Evolutionary conservation across 2,113 vertebrate species (phyloP).

Genomic region (Cyprichromis sp.): DNA sequence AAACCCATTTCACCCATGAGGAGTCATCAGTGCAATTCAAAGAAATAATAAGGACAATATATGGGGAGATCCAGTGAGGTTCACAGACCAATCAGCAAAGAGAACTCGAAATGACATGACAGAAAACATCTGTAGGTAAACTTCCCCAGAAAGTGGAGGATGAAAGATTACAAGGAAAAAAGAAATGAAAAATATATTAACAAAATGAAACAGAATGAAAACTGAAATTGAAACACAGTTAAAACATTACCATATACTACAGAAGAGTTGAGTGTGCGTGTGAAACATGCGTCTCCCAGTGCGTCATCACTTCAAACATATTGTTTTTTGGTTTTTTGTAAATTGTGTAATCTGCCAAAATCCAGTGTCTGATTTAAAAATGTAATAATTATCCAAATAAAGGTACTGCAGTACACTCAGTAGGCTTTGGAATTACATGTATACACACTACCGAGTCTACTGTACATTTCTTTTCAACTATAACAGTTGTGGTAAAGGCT

Average conservation of each 20-base stretch:
- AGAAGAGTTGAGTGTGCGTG: fast-evolving
- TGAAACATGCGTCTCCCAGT: fast-evolving
- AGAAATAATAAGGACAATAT: neutral
- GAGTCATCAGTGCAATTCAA: neutral
- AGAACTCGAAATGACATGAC: neutral
- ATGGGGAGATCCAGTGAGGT: neutral
- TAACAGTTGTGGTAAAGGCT: neutral
- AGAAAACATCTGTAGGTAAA: neutral
- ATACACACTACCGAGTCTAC: neutral
- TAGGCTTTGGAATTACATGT: neutral
- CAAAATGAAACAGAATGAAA: neutral
- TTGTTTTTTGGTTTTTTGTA: neutral
- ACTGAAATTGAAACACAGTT: neutral
- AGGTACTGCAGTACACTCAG: fast-evolving
- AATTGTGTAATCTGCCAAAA: fast-evolving
- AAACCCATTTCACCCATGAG: neutral
- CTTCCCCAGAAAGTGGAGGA: neutral
- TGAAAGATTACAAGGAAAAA: neutral
- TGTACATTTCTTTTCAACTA: neutral
- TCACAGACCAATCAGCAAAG: neutral
- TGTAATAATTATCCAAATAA: neutral
- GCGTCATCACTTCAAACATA: neutral
- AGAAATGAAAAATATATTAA: neutral
- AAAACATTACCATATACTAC: fast-evolving
- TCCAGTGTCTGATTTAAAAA: neutral